Base-by-base conservation (phyloP, 2,113 vertebrate genomes). In the Melanostigma gelatinosum region DNA sequence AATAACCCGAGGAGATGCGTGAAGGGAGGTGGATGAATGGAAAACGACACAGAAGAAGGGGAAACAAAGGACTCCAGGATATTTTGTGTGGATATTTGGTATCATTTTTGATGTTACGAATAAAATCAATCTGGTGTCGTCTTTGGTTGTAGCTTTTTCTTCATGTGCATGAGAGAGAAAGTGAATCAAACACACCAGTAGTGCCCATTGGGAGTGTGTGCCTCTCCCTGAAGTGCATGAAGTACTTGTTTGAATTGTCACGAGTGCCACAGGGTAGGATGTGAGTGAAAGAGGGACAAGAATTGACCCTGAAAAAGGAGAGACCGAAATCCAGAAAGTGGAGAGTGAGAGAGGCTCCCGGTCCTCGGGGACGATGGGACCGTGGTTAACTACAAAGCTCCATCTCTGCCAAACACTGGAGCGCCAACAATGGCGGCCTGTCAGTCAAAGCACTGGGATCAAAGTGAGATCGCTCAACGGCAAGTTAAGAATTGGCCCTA, bases 361-460 rank as follows among this genome's bases (percentile, higher is more conserved):
- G 75, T 77, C 80, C 46, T 85, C 44, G 2, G 72, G 76, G 77
- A 50, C 8, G 11, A 64, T 4, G 52, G 46, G 75, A 71, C 80
- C 75, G n/a, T 27, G 68, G 69, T 83, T 74, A 40, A 75, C 74
- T 79, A 71, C 82, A 86, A 66, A 82, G 72, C 68, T 13, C 72
- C 68, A 29, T 61, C 70, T 4, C 60, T 82, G 77, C 61, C 79
- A 74, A 80, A 85, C 72, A 52, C 76, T 54, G 82, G 67, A 40
- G 67, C 52, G 66, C 58, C 75, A 64, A 82, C 75, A 82, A 72
- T 71, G 72, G 54, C 73, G 38, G 68, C 48, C 54, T 79, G 74
- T 82, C 82, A 71, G 61, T 72, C 58, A 46, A 64, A 84, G 60
- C 81, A 70, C 73, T 10, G 68, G 4, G 78, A 85, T 89, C 82